These are phyloP conservation scores for Lamprologus callipterus DNA, from an alignment of 2,113 vertebrate genomes.

Conservation along the genomic window DNA sequence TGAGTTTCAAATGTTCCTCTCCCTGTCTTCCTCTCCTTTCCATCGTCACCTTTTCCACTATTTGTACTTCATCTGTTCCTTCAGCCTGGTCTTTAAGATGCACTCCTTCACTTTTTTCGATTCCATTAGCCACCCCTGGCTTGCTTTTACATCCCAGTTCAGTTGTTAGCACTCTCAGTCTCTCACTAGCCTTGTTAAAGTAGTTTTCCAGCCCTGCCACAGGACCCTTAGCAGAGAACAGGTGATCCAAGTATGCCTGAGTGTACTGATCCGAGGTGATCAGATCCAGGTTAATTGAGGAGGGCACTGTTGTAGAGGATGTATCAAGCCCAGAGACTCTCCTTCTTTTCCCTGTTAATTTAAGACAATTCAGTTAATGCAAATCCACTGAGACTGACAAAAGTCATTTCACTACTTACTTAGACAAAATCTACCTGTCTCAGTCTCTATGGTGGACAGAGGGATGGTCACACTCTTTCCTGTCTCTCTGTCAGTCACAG, in stretches of 20 bases:
- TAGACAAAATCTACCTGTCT: conserved; percentile 10
- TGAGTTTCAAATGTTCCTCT: conserved; percentile 18
- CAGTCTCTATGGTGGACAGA: conserved; percentile 8
- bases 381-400: background rate
- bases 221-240: conserved; percentile 47
- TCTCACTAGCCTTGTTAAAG: conserved; percentile 13
- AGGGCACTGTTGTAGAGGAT: background rate
- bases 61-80: background rate
- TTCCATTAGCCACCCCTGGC: background rate
- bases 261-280: conserved; percentile 52
- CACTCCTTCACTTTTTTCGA: background rate
- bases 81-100: background rate
- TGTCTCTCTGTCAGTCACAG: conserved; percentile 48
- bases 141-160: background rate
- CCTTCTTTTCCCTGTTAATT: conserved; percentile 20
- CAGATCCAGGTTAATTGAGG: conserved; percentile 27
- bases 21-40: background rate
- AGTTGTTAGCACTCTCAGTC: background rate
- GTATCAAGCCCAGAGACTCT: background rate
- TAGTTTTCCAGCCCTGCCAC: conserved; percentile 40
- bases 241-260: conserved; percentile 45
- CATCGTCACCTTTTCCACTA: background rate
- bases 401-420: background rate
- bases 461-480: conserved; percentile 44
- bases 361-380: background rate